Percentiles rank a stretch among this genome's conserved stretches.
Evolutionary conservation across 2,797 vertebrate genomes (phyloP).

Genomic region (Coreius guichenoti): DNA sequence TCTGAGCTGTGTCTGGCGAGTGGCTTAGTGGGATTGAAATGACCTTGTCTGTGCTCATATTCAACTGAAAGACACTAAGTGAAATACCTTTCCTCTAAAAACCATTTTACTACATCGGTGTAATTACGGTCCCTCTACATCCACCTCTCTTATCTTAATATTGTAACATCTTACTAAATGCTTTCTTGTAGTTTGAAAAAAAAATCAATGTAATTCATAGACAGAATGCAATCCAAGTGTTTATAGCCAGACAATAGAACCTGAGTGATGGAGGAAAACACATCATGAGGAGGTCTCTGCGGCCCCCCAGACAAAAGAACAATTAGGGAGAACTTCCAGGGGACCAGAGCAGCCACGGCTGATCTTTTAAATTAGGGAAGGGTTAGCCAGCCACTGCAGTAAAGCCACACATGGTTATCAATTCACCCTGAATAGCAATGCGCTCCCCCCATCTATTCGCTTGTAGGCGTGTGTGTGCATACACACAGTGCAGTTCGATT

Average conservation of each 20-base stretch:
- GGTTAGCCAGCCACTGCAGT: slow-evolving; percentile 51
- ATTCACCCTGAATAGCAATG: slow-evolving; percentile 48
- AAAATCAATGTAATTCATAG: slow-evolving; percentile 17
- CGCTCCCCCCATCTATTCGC: slow-evolving; percentile 36
- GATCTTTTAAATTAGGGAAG: slow-evolving; percentile 64
- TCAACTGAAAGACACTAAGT: slow-evolving; percentile 42
- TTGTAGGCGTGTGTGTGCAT: slow-evolving; percentile 1
- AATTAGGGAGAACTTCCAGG: slow-evolving; percentile 67
- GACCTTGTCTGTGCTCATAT: slow-evolving; percentile 1
- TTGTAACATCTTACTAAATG: not conserved
- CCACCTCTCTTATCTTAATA: slow-evolving; percentile 41
- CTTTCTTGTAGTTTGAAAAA: not conserved
- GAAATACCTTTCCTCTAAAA: slow-evolving; percentile 71
- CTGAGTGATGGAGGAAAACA: slow-evolving; percentile 62
- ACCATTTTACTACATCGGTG: not conserved
- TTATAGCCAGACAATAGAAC: slow-evolving; percentile 66
- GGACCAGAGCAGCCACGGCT: slow-evolving; percentile 63
- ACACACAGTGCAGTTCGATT: slow-evolving; percentile 31
- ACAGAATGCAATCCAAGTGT: slow-evolving; percentile 60
- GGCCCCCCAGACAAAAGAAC: slow-evolving; percentile 67
- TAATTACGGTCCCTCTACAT: slow-evolving; percentile 34
- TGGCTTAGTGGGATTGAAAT: slow-evolving; percentile 27
- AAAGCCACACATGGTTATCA: slow-evolving; percentile 59
- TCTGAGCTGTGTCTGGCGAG: slow-evolving; percentile 3
- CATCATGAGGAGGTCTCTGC: slow-evolving; percentile 62